phyloP scores from a whole-genome alignment of 2,113 vertebrate species.

The Phylloscopus trochilus region DNA sequence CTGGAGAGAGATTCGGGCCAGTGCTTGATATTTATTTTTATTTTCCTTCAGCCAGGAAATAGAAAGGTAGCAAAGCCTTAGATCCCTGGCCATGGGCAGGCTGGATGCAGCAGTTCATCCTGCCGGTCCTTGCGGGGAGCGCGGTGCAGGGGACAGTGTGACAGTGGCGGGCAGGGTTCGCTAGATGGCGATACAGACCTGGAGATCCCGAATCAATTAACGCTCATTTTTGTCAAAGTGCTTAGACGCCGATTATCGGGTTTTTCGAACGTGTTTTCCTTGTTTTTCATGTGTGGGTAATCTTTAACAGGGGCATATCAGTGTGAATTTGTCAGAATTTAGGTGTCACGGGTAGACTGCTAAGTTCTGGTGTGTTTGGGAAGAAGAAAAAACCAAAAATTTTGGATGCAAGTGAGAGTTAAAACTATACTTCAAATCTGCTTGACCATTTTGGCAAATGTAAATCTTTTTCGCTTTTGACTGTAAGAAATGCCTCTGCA shows the following conservation, averaged over 20 bases:
- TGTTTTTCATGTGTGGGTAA: not conserved
- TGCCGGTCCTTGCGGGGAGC: accelerated
- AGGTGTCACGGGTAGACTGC: not conserved
- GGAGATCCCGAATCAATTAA: constrained; percentile 74
- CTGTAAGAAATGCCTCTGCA: not conserved
- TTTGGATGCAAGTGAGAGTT: not conserved
- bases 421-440: not conserved
- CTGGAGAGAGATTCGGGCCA: accelerated
- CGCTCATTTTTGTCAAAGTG: not conserved
- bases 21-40: not conserved
- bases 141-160: not conserved
- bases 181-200: constrained; percentile 83
- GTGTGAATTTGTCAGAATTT: not conserved
- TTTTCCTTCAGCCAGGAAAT: not conserved
- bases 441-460: not conserved
- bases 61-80: not conserved
- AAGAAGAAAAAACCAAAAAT: not conserved
- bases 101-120: not conserved
- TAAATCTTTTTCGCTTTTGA: not conserved
- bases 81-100: not conserved
- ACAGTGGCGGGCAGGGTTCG: constrained; percentile 58
- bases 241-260: not conserved
- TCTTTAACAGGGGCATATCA: not conserved
- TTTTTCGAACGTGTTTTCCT: not conserved
- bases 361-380: not conserved